A percentile compares a stretch with the other conserved stretches of the same genome.
These are phyloP conservation scores for Anguilla pacifica DNA, from an alignment of 2,797 vertebrate genomes.

Conservation along the genomic window DNA sequence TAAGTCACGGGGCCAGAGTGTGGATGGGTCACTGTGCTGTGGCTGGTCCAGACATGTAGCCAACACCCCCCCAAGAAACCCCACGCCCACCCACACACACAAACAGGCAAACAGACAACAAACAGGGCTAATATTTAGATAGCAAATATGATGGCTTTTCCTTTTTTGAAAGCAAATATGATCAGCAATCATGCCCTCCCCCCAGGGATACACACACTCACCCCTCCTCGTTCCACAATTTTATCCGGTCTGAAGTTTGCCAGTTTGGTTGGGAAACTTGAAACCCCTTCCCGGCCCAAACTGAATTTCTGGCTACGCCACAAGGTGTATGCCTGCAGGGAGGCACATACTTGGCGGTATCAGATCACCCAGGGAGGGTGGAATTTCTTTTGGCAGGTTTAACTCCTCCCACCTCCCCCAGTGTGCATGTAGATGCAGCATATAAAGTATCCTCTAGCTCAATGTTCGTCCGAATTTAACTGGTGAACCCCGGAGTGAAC, in stretches of 20 bases:
- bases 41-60: neutral
- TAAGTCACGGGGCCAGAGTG: neutral
- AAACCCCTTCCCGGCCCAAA: neutral
- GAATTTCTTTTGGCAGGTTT: neutral
- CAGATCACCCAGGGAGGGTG: neutral
- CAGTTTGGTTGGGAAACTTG: neutral
- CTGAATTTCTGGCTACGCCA: neutral
- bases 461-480: neutral
- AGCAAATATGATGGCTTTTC: too few species aligned
- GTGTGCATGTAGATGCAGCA: neutral
- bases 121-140: too few species aligned
- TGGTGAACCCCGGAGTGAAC: neutral
- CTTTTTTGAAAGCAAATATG: too few species aligned
- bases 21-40: neutral
- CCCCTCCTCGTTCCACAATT: neutral
- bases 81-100: too few species aligned
- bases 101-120: too few species aligned
- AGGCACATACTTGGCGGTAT: neutral
- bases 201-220: too few species aligned
- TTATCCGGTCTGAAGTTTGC: neutral
- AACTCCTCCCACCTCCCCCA: neutral
- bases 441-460: neutral
- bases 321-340: neutral
- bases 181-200: too few species aligned
- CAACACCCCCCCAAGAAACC: too few species aligned